phyloP scores from a whole-genome alignment of 2,888 invertebrate genomes.

The Nymphalis urticae region DNA sequence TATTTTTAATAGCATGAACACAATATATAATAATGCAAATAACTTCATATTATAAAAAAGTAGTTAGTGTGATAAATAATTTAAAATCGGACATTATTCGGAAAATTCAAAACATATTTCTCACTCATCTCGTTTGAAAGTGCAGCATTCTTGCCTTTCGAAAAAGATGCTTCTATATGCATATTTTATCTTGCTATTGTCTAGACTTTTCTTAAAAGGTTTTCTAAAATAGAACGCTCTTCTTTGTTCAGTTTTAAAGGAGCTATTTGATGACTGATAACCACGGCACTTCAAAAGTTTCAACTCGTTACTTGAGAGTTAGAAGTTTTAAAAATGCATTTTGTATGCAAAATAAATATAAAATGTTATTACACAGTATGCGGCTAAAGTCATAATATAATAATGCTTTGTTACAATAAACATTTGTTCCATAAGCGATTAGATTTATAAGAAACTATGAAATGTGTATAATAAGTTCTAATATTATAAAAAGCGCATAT shows the following conservation, averaged over 20 bases:
- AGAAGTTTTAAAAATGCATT: constrained; percentile 13
- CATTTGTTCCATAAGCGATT: neutral
- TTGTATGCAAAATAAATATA: constrained; percentile 6
- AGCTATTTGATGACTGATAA: constrained; percentile 31
- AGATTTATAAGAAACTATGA: too few relatives aligned
- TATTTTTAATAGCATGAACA: too few relatives aligned
- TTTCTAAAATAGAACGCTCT: constrained; percentile 32
- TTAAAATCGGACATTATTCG: neutral
- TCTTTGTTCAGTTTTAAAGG: constrained; percentile 32
- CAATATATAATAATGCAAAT: too few relatives aligned
- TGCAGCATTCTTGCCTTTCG: constrained; percentile 31
- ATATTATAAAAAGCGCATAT: too few relatives aligned
- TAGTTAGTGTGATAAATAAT: neutral
- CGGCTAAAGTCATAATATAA: neutral
- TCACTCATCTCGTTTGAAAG: constrained; percentile 30
- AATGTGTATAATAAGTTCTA: too few relatives aligned
- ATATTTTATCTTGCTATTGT: constrained; percentile 38
- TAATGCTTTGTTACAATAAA: neutral
- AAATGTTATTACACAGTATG: neutral
- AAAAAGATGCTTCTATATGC: constrained; percentile 32
- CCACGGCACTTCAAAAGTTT: constrained; percentile 24
- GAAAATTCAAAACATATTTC: constrained; percentile 20
- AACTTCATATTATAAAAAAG: too few relatives aligned
- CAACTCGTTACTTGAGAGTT: constrained; percentile 23
- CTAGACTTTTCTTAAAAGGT: constrained; percentile 39